phyloP scores from a whole-genome alignment of 2,888 invertebrate species.

The Pheosia gnoma region DNA sequence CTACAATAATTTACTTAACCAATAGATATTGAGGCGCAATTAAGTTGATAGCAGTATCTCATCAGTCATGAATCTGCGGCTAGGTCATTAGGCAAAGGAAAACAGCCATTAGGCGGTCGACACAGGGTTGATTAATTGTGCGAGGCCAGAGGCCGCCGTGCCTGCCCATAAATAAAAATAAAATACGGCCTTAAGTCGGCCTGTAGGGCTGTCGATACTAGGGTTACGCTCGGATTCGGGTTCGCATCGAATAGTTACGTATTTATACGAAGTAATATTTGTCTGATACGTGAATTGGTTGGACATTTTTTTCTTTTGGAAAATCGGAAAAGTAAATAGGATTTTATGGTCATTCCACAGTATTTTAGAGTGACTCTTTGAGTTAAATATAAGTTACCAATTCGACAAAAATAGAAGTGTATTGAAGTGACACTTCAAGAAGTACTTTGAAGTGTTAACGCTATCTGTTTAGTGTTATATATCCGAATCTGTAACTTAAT shows the following conservation, averaged over 20 bases:
- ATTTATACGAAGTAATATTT: not conserved
- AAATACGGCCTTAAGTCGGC: conserved; percentile 55
- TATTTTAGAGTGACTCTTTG: too few relatives aligned
- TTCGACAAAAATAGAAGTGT: too few relatives aligned
- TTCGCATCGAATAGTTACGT: conserved; percentile 1
- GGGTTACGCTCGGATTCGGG: not conserved
- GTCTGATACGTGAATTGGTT: not conserved
- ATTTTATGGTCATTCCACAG: too few relatives aligned
- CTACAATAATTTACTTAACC: conserved; percentile 11
- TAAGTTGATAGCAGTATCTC: conserved; percentile 42
- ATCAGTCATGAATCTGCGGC: conserved; percentile 48
- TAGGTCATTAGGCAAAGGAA: conserved; percentile 66
- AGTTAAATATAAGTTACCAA: too few relatives aligned
- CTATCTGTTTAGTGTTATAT: too few relatives aligned
- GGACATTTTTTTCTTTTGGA: not conserved
- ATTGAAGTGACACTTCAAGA: too few relatives aligned
- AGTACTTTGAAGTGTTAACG: too few relatives aligned
- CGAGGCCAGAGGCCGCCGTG: conserved; percentile 49
- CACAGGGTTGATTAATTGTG: conserved; percentile 66
- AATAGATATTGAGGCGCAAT: conserved; percentile 34
- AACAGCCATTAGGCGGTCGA: conserved; percentile 60
- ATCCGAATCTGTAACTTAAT: too few relatives aligned
- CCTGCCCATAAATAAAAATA: conserved; percentile 66
- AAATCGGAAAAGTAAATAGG: not conserved
- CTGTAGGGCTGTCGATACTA: conserved; percentile 37